A percentile compares a stretch with the other conserved stretches of the same genome.
phyloP scores from a whole-genome alignment of 2,113 vertebrate genomes.

The Callipepla squamata region DNA sequence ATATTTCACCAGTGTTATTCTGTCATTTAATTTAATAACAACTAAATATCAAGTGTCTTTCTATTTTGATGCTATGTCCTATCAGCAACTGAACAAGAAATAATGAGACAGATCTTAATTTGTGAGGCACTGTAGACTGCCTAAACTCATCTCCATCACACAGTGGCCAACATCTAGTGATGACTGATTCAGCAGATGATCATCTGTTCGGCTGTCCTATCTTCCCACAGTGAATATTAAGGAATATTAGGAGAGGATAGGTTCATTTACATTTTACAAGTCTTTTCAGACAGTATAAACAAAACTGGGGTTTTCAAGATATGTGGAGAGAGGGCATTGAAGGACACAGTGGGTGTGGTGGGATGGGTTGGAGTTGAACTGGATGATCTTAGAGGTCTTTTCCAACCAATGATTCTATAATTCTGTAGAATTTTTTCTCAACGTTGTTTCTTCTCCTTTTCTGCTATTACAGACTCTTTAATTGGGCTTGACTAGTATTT shows the following conservation, averaged over 20 bases:
- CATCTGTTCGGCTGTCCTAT: background rate
- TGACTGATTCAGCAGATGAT: background rate
- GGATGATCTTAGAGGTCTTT: no score
- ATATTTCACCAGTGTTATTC: slow-evolving; percentile 35
- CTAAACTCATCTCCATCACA: background rate
- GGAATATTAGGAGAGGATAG: background rate
- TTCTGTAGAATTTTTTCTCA: no score
- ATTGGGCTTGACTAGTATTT: background rate
- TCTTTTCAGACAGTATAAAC: background rate
- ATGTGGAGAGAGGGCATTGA: no score
- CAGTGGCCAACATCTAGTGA: fast-evolving
- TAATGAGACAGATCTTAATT: slow-evolving; percentile 13
- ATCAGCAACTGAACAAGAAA: slow-evolving; percentile 37
- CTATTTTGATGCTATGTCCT: slow-evolving; percentile 33
- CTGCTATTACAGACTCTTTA: background rate
- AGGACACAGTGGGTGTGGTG: no score
- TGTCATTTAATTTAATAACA: slow-evolving; percentile 41
- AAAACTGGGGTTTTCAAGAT: background rate
- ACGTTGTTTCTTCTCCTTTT: background rate
- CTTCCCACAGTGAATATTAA: background rate
- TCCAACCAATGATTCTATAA: no score
- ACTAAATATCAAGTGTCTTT: slow-evolving; percentile 56
- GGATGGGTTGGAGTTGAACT: no score
- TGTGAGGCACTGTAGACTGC: slow-evolving; percentile 12
- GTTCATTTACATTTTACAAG: background rate